Evolutionary conservation across 2,797 vertebrate genomes (phyloP), one percentile per base, ranked within the genome.

Genomic region (Phoebastria nigripes): DNA sequence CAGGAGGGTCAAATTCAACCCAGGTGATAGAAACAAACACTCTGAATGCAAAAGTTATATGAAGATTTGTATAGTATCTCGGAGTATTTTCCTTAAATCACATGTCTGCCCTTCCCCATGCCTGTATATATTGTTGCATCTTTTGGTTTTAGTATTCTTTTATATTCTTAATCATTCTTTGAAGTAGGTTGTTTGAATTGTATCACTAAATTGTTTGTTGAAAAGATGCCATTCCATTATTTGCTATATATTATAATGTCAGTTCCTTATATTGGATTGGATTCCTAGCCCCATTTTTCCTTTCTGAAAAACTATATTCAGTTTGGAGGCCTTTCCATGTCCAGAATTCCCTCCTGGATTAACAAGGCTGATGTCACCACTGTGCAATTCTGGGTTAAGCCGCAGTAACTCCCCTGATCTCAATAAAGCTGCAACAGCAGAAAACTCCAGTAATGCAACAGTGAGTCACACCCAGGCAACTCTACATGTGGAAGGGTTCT

Each of bases 381-480:
- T 95, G 83, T 85, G 82, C 70, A 94, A 93, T 93, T 90, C 88
- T 87, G 77, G 82, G 88, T 80, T 97, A 96, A 95, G 93, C 84
- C 13, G 0, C 91, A 93, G 66, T 94, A 96, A 96, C 92, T 94
- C 94, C 89, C 87, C 82, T 84, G 94, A 94, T 96, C 92, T 91
- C 90, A 63, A 49, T 95, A 96, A 93, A 95, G 93, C 87, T 96
- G 73, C 24, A 92, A 78, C 54, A 92, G 93, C 90, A 92, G 63
- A 41, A 94, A 95, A 93, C 82, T 82, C 90, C 80, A 78, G 51
- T 22, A 95, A 82, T 0, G 4, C 63, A 78, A 21, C 73, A 69
- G 21, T 21, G 49, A 94, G 78, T 83, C 89, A 92, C 92, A 91
- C 81, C 74, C 90, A 91, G 89, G 86, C 90, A 79, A 80, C 87